These are phyloP conservation scores for Chiloscyllium punctatum DNA, from an alignment of 2,797 vertebrate species.

Conservation along the genomic window DNA sequence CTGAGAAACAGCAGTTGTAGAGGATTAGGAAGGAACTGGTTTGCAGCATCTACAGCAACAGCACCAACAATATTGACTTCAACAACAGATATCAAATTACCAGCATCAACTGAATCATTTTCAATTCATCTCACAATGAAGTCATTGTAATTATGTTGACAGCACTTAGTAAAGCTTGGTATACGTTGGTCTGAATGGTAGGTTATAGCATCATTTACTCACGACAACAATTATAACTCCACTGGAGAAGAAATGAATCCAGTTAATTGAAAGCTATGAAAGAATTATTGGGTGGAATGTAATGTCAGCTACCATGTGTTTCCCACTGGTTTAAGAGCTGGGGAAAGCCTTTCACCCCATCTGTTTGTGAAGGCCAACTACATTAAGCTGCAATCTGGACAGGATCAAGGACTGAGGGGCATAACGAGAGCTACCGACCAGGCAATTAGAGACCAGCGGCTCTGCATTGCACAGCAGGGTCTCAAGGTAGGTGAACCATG, in stretches of 20 bases:
- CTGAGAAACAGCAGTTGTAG: neutral
- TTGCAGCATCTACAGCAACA: neutral
- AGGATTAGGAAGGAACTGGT: too few relatives aligned
- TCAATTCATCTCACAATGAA: neutral
- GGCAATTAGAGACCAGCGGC: too few relatives aligned
- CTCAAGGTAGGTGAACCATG: too few relatives aligned
- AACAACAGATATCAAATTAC: neutral
- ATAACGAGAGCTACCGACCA: too few relatives aligned
- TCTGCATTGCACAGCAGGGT: too few relatives aligned
- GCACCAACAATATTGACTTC: constrained; percentile 26
- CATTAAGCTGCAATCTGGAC: too few relatives aligned
- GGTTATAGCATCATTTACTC: neutral
- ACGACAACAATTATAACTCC: neutral
- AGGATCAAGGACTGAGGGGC: too few relatives aligned
- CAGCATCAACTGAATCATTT: neutral
- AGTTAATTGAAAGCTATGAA: neutral
- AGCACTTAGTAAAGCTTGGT: neutral
- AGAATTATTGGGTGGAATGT: too few relatives aligned
- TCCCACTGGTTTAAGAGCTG: too few relatives aligned
- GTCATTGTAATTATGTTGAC: neutral
- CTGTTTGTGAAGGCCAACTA: too few relatives aligned
- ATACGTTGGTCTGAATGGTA: neutral
- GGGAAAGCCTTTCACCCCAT: too few relatives aligned
- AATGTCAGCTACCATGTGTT: too few relatives aligned
- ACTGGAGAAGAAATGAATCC: neutral